A percentile compares a stretch with the other conserved stretches of the same genome.
Conservation (phyloP, 2,797 vertebrate genomes). For the Crotalus adamanteus region DNA sequence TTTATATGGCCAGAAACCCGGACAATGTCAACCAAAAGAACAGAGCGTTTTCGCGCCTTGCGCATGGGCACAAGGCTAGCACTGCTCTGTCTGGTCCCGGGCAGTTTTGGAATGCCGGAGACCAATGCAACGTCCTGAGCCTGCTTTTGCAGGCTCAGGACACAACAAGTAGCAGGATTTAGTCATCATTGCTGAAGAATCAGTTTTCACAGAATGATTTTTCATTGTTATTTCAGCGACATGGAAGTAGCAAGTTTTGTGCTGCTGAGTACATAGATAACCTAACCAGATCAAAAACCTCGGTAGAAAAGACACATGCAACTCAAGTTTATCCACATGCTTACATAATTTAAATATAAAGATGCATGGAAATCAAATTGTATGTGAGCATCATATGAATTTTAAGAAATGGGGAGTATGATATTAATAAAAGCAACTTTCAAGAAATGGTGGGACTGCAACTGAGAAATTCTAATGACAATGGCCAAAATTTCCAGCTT, state of each 20-base stretch:
- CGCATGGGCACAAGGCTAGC: too few relatives aligned
- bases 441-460: background rate
- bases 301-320: background rate
- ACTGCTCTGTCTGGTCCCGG: too few relatives aligned
- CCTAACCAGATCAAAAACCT: background rate
- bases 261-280: background rate
- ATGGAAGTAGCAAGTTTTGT: background rate
- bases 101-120: too few relatives aligned
- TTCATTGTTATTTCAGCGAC: background rate
- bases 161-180: background rate
- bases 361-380: background rate
- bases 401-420: background rate
- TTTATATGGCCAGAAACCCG: too few relatives aligned
- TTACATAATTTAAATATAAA: background rate
- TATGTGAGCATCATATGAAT: background rate
- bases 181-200: background rate
- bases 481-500: background rate
- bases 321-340: background rate
- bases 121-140: too few relatives aligned
- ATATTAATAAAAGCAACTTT: background rate
- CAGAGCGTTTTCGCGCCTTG: too few relatives aligned
- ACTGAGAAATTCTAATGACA: background rate
- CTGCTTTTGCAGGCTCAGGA: too few relatives aligned
- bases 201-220: background rate
- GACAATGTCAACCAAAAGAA: too few relatives aligned